Evolutionary conservation across 2,797 vertebrate species (phyloP), one percentile per base, ranked within the genome.

Genomic region (Dendrocincla tyrannina): DNA sequence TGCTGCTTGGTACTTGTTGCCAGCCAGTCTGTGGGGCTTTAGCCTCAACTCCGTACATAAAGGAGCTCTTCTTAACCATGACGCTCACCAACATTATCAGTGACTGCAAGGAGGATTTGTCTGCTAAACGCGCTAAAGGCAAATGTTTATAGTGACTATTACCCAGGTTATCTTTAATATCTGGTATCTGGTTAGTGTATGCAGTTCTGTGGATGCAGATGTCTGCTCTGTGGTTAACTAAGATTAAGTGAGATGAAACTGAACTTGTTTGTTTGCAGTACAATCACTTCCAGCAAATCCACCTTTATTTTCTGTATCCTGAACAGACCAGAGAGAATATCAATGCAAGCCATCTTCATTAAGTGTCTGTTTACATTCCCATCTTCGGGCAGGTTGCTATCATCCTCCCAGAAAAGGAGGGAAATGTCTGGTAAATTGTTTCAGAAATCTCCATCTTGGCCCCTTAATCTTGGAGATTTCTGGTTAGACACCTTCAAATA

Each of bases 271-370:
- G 2, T 75, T 93, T 81, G 62, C 10, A 16, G 42, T 59, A 56
- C 76, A 81, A 47, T 69, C 55, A 90, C 67, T 76, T 85, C 63
- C 59, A 95, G 49, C 50, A 91, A 91, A 94, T 82, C 15, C 42
- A 86, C 74, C 73, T 95, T 91, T 87, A 76, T 88, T 95, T 94
- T 91, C 80, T 90, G 47, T 70, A 39, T 79, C 32, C 28, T 69
- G 59, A 81, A 25, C 47, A 90, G 67, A 59, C 24, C 50, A 79
- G 73, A 68, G 77, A 67, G 63, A 73, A 52, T 87, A 91, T 90
- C 76, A 93, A 23, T 56, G 72, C 81, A 86, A 86, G 49, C 33
- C 55, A 63, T 91, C 85, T 93, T 95, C 70, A 85, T 86, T 86
- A 93, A 84, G 13, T 88, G 66, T 69, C 90, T 93, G 89, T 93